A percentile compares a stretch with the other conserved stretches of the same genome.
These are phyloP conservation scores for Gavia stellata DNA, from an alignment of 2,113 vertebrate species.

Conservation along the genomic window DNA sequence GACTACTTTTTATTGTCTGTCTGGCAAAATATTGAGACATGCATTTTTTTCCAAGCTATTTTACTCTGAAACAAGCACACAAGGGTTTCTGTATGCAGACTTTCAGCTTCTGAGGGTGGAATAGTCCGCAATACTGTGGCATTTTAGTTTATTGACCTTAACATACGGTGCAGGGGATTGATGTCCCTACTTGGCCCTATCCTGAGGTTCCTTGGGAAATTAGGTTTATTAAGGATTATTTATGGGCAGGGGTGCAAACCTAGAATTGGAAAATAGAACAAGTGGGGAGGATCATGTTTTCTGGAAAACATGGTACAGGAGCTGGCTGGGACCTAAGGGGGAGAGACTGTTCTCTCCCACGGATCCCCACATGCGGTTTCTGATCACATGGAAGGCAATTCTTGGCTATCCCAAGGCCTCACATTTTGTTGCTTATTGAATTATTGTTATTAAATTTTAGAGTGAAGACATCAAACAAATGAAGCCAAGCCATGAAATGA, in stretches of 20 bases:
- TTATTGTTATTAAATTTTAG: not conserved
- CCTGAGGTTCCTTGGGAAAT: not conserved
- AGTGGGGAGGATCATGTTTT: not conserved
- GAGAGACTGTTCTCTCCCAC: not conserved
- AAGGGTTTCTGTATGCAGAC: not conserved
- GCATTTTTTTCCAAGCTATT: not conserved
- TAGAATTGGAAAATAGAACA: not conserved
- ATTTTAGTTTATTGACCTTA: not conserved
- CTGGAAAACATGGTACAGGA: not conserved
- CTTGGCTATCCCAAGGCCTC: not conserved
- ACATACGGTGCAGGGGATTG: rapidly evolving
- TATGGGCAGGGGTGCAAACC: not conserved
- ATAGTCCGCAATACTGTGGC: not conserved
- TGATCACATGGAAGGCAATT: not conserved
- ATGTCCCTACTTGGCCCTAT: not conserved
- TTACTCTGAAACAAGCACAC: not conserved
- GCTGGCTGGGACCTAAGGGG: not conserved
- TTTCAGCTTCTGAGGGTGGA: not conserved
- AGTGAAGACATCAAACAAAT: not conserved
- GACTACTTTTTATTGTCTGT: not conserved
- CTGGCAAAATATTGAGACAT: not conserved
- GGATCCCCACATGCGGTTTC: not conserved
- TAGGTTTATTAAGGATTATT: not conserved
- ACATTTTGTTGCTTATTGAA: not conserved
- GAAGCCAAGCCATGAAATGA: not conserved